phyloP scores from a whole-genome alignment of 2,113 vertebrate genomes.

The Xyliphius kryptos region DNA sequence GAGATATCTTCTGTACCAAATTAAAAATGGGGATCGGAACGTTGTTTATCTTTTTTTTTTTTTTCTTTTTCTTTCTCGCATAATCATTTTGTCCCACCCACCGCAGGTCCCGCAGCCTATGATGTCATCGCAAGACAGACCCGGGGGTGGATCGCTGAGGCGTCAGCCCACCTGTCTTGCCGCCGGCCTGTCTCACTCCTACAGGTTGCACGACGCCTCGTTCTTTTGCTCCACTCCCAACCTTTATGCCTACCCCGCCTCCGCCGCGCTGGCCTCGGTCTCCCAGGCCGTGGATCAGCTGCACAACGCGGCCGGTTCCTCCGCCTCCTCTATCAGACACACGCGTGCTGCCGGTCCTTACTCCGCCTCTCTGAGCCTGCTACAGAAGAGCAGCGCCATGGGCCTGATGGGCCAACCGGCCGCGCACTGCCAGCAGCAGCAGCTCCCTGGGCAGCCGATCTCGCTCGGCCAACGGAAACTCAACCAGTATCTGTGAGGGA shows the following conservation, averaged over 20 bases:
- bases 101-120: conserved; percentile 79
- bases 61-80: too few relatives aligned
- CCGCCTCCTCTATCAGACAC: conserved; percentile 74
- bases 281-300: conserved; percentile 90
- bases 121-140: conserved; percentile 72
- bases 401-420: conserved; percentile 65
- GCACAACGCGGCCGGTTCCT: conserved; percentile 71
- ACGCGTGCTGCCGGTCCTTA: conserved; percentile 59
- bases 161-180: conserved; percentile 84
- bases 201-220: conserved; percentile 81
- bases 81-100: conserved; percentile 21
- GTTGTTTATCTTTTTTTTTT: neutral
- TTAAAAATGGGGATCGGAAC: too few relatives aligned
- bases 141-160: conserved; percentile 69
- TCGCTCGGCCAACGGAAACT: conserved; percentile 84
- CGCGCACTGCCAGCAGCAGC: conserved; percentile 77
- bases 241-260: conserved; percentile 88
- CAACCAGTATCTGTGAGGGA: conserved; percentile 82
- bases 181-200: conserved; percentile 77
- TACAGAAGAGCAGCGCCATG: conserved; percentile 78
- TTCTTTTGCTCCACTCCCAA: conserved; percentile 84
- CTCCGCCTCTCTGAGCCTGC: conserved; percentile 79
- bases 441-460: conserved; percentile 69
- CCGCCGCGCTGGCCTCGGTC: conserved; percentile 79
- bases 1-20: neutral